Base-by-base conservation (phyloP, 2,113 vertebrate genomes). In the Malaclemys terrapin region DNA sequence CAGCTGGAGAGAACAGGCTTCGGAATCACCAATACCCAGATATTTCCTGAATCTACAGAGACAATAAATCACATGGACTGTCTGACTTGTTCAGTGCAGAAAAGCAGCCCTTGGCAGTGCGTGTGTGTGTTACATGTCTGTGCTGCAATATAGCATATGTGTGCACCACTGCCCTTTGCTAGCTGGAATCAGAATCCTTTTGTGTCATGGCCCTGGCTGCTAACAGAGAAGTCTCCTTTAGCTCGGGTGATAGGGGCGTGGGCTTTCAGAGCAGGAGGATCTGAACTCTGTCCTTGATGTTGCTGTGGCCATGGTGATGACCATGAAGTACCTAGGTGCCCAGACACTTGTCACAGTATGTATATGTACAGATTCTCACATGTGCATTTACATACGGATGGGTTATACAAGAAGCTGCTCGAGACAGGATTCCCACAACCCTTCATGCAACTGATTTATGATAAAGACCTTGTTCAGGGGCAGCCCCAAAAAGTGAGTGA, bases 1-100 rank as follows among this genome's bases (percentile, higher is more conserved):
- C 95, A 92, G 95, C 94, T 89, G 93, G 92, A 92, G 95, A 94
- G 93, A 83, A 19, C 78, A 27, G 86, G 91, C 76, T 2, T n/a
- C 2, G 94, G 93, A 95, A 87, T 88, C 56, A 56, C 91, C 31
- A 82, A 85, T 83, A 75, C 86, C 91, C 89, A 88, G 92, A 90
- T 78, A 85, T 92, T 94, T 95, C 93, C 89, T 93, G 93, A 22
- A 94, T 96, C 90, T 91, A 47, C 35, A 72, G 86, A 9, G 89
- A 78, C 78, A 16, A 95, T 80, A 94, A 96, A 93, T 62, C 89
- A 91, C 87, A 62, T 11, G 0, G 84, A 52, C 5, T 85, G 78
- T 84, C 84, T 96, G 42, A 47, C 89, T 9, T 79, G 75, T 89
- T 86, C 91, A 6, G 91, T 50, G 16, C 29, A 27, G 17, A 95